A percentile compares a stretch with the other conserved stretches of the same genome.
phyloP scores from a whole-genome alignment of 2,797 vertebrate species.

The Megaceryle alcyon region DNA sequence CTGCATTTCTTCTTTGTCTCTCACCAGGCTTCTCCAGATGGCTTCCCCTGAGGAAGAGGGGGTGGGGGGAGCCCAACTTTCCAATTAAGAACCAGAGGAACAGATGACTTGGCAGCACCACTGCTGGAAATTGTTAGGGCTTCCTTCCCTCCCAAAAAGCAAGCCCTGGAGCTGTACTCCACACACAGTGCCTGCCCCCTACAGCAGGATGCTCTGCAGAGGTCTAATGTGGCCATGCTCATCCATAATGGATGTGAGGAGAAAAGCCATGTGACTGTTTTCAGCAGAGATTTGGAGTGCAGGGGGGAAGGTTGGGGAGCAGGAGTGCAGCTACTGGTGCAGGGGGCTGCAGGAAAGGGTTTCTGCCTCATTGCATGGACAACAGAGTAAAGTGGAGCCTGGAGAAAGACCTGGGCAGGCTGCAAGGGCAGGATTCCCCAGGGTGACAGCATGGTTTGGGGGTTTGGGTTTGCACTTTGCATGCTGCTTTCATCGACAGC shows the following conservation, averaged over 20 bases:
- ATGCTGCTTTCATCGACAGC: neutral
- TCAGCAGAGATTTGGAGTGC: neutral
- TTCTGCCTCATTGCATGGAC: fast-evolving
- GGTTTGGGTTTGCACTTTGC: neutral
- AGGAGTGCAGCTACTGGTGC: neutral
- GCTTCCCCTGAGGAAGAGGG: neutral
- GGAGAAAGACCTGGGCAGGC: neutral
- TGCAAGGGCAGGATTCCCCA: neutral
- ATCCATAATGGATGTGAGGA: neutral
- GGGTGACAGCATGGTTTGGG: neutral
- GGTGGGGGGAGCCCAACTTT: neutral
- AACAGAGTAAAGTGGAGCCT: neutral
- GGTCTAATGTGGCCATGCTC: fast-evolving
- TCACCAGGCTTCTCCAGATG: neutral
- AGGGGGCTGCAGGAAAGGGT: neutral
- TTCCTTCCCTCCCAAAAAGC: neutral
- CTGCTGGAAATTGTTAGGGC: neutral
- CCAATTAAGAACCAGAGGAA: neutral
- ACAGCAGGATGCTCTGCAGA: neutral
- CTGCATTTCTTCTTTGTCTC: neutral
- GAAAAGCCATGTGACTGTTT: neutral
- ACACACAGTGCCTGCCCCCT: fast-evolving
- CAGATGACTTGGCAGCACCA: neutral
- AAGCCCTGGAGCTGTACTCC: neutral
- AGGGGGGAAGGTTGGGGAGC: neutral